Percentiles rank a stretch among this genome's conserved stretches.
phyloP scores from a whole-genome alignment of 2,113 vertebrate species.

The Drymodes brunneopygia region DNA sequence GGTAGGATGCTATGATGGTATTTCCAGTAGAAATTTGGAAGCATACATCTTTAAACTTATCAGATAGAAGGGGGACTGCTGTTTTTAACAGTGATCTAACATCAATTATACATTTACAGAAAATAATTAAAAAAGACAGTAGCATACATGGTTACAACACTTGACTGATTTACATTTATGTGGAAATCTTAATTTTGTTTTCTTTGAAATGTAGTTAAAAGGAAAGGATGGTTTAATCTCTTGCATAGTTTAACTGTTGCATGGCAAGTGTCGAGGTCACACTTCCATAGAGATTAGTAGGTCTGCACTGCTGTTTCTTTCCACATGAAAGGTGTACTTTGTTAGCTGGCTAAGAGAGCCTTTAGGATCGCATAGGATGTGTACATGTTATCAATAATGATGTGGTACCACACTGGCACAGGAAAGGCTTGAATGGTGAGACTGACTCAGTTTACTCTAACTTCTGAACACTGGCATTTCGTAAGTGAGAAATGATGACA shows the following conservation, averaged over 20 bases:
- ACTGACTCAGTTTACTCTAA: not conserved
- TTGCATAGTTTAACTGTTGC: not conserved
- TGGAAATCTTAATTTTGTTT: not conserved
- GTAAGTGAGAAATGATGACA: not conserved
- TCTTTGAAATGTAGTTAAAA: not conserved
- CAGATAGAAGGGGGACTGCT: not conserved
- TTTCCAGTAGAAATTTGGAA: not conserved
- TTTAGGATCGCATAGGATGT: accelerated
- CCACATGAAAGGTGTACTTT: not conserved
- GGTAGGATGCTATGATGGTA: not conserved
- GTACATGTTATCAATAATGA: not conserved
- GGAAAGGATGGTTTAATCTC: not conserved
- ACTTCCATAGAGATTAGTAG: not conserved
- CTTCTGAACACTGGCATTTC: not conserved
- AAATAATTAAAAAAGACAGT: not conserved
- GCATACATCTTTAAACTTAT: not conserved
- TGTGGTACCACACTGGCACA: not conserved
- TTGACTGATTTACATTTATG: not conserved
- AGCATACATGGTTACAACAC: not conserved
- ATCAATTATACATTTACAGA: not conserved
- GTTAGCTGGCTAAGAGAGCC: not conserved
- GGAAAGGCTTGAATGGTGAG: not conserved
- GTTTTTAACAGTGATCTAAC: not conserved
- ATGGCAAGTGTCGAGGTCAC: not conserved
- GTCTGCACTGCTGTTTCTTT: not conserved